These are phyloP conservation scores for Edolisoma coerulescens DNA, from an alignment of 2,113 vertebrate genomes.

Conservation along the genomic window DNA sequence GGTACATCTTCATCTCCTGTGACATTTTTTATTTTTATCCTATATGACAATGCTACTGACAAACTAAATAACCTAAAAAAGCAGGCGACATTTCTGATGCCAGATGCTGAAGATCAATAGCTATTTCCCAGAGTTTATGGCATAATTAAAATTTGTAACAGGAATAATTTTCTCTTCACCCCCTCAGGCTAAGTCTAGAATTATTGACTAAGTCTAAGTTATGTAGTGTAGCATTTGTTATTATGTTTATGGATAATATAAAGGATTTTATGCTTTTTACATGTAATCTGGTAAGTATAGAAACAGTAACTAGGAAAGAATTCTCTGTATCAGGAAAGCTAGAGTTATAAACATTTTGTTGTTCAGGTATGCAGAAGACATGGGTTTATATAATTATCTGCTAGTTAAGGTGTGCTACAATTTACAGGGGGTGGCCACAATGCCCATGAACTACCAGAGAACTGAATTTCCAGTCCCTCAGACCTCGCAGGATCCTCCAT, in stretches of 20 bases:
- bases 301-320: constrained; percentile 52
- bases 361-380: background rate
- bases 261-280: constrained; percentile 66
- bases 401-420: background rate
- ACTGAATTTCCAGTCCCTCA: background rate
- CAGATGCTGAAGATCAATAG: constrained; percentile 79
- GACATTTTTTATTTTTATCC: constrained; percentile 56
- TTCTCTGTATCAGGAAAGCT: background rate
- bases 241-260: constrained; percentile 73
- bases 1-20: constrained; percentile 15
- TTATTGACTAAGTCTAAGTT: constrained; percentile 75
- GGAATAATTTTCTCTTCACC: constrained; percentile 74
- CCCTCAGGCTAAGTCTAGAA: constrained; percentile 72
- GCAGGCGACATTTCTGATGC: constrained; percentile 47
- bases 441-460: background rate
- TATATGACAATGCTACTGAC: constrained; percentile 30
- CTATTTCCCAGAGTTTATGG: constrained; percentile 75
- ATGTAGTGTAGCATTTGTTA: constrained; percentile 68
- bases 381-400: background rate
- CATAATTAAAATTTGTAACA: constrained; percentile 81
- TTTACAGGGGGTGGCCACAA: background rate
- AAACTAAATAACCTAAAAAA: constrained; percentile 51
- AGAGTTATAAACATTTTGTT: background rate
- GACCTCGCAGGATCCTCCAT: accelerated
- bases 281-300: constrained; percentile 63